These are phyloP conservation scores for Spilogale gracilis DNA, from an alignment of 2,113 vertebrate genomes.

Conservation along the genomic window DNA sequence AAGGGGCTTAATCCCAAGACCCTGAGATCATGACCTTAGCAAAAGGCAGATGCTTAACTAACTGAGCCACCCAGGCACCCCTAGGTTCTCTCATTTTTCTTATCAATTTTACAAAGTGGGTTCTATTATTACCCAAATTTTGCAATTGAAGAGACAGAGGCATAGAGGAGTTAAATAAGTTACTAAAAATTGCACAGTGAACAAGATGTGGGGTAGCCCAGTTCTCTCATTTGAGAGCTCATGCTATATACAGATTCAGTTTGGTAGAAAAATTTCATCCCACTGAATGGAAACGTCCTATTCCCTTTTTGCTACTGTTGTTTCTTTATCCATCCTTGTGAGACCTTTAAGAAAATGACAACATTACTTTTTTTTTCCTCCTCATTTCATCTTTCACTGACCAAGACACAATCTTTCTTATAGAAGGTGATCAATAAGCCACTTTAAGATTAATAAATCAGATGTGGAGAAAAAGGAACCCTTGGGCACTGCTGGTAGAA, in stretches of 20 bases:
- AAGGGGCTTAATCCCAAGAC: neutral
- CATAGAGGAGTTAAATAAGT: neutral
- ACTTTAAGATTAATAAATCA: conserved; percentile 20
- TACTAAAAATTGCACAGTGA: neutral
- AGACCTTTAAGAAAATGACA: neutral
- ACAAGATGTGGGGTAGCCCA: neutral
- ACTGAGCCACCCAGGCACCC: neutral
- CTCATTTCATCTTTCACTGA: neutral
- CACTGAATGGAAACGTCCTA: neutral
- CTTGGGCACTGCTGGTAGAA: neutral
- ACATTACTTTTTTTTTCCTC: neutral
- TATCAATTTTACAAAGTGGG: neutral
- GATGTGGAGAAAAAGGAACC: neutral
- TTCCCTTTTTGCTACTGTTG: neutral
- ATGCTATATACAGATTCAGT: neutral
- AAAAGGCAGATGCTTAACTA: neutral
- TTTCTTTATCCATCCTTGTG: neutral
- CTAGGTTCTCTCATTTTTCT: neutral
- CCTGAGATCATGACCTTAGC: neutral
- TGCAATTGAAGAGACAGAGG: neutral
- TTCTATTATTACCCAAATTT: neutral
- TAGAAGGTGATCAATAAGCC: neutral
- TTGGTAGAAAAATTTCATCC: neutral
- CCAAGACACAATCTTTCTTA: neutral
- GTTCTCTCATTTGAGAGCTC: neutral